A percentile compares a stretch with the other conserved stretches of the same genome.
These are phyloP conservation scores for Falcunculus frontatus DNA, from an alignment of 2,113 vertebrate species.

Conservation along the genomic window DNA sequence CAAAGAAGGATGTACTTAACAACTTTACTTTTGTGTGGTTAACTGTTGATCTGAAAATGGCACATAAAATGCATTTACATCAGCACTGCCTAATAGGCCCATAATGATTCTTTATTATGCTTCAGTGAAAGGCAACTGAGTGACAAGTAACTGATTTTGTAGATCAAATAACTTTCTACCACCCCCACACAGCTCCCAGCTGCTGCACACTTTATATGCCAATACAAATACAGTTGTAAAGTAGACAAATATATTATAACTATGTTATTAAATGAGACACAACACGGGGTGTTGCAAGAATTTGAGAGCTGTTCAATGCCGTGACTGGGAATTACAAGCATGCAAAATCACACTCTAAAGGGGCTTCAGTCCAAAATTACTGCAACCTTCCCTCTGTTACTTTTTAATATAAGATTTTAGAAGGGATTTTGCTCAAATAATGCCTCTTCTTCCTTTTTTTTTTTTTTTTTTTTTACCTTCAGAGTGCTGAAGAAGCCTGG, in stretches of 20 bases:
- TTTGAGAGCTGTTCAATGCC: background rate
- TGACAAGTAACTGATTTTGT: slow-evolving; percentile 61
- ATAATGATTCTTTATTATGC: slow-evolving; percentile 66
- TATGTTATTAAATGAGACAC: slow-evolving; percentile 26
- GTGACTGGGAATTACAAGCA: background rate
- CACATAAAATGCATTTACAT: slow-evolving; percentile 63
- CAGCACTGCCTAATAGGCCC: slow-evolving; percentile 58
- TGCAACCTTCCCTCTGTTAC: background rate
- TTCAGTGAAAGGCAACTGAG: slow-evolving; percentile 60
- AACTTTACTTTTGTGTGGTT: slow-evolving; percentile 64
- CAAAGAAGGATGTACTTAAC: slow-evolving; percentile 47
- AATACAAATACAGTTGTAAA: slow-evolving; percentile 56
- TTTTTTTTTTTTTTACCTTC: background rate
- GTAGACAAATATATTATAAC: slow-evolving; percentile 52
- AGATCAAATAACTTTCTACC: slow-evolving; percentile 57
- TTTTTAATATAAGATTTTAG: background rate
- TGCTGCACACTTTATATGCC: slow-evolving; percentile 22
- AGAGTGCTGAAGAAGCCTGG: background rate
- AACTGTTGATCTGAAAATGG: slow-evolving; percentile 64
- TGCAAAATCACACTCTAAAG: background rate
- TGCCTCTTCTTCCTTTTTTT: background rate
- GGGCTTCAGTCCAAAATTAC: background rate
- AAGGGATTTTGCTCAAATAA: background rate
- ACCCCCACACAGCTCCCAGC: slow-evolving; percentile 32
- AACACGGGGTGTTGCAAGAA: background rate